A percentile compares a stretch with the other conserved stretches of the same genome.
Conservation (phyloP, 2,113 vertebrate species). For the Oryzias woworae region DNA sequence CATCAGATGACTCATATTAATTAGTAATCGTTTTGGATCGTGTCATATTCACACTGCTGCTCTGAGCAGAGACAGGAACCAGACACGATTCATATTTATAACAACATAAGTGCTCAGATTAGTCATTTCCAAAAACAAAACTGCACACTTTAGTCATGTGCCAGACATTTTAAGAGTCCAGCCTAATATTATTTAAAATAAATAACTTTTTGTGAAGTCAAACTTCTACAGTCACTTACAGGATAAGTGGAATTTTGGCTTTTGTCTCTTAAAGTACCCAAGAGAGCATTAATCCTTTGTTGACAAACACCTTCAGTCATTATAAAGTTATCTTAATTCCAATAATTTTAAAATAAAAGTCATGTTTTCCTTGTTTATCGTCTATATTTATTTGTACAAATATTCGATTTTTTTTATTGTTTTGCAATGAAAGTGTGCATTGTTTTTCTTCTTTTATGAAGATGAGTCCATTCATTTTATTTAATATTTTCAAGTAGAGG, state of each 20-base stretch:
- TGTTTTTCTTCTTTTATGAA: constrained; percentile 33
- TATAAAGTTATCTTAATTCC: too few relatives aligned
- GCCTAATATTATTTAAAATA: too few relatives aligned
- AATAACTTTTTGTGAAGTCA: not conserved
- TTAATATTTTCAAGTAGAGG: constrained; percentile 21
- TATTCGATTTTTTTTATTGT: constrained; percentile 64
- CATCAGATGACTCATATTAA: constrained; percentile 18
- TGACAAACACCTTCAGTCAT: too few relatives aligned
- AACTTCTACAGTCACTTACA: not conserved
- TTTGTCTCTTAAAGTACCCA: too few relatives aligned
- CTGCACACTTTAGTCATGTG: not conserved
- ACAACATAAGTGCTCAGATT: too few relatives aligned
- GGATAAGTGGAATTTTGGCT: too few relatives aligned
- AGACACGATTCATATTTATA: not conserved
- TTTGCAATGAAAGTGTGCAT: constrained; percentile 63
- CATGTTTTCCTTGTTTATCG: constrained; percentile 39
- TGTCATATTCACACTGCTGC: constrained; percentile 27
- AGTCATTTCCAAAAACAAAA: not conserved
- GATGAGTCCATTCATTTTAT: constrained; percentile 28
- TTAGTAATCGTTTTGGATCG: constrained; percentile 16
- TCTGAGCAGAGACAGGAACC: constrained; percentile 16
- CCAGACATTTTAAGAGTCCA: not conserved
- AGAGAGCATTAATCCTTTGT: too few relatives aligned
- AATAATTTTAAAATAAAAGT: constrained; percentile 23
- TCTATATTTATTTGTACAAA: constrained; percentile 53